Evolutionary conservation across 2,797 vertebrate species (phyloP), one percentile per base, ranked within the genome.

Genomic region (Chelonia mydas): DNA sequence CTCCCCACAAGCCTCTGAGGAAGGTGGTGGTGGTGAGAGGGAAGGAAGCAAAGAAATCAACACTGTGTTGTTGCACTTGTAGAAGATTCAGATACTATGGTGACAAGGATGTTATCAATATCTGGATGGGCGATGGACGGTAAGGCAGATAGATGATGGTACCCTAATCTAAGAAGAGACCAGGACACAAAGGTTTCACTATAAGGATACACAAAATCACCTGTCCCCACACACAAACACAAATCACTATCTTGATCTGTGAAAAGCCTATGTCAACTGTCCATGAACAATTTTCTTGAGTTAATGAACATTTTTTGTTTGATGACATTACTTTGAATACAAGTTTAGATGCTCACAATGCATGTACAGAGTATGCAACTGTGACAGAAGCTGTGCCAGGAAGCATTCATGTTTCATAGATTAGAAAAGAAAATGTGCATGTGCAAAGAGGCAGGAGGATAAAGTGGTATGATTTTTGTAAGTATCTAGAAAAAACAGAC

Each of bases 1-100:
- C 76, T 79, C 74, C 84, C 86, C 88, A 89, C 89, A 95, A 72
- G 11, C 68, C 87, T 37, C 83, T 81, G 82, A 83, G 95, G 49
- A 7, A 88, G 72, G 55, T 88, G 61, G 51, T 88, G 57, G 51
- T 94, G 90, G 83, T 76, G 94, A 78, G 13, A 1, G 16, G 77
- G 47, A 92, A 94, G 68, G 59, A 88, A 92, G 83, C 92, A 57
- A 27, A 53, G 15, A 25, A 92, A 81, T 23, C 31, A 11, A 61
- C 51, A 77, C 1, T 8, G 54, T 10, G 37, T 49, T 65, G 94
- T 61, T 57, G 6, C 51, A 61, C 28, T n/a, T 61, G 61, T 68
- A 68, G 23, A 65, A 72, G 19, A 93, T 87, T 4, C 6, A 92
- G 87, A 84, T 33, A 19, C 61, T 88, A 33, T 81, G 79, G 78